phyloP scores from a whole-genome alignment of 2,797 vertebrate species.

The Molossus molossus region DNA sequence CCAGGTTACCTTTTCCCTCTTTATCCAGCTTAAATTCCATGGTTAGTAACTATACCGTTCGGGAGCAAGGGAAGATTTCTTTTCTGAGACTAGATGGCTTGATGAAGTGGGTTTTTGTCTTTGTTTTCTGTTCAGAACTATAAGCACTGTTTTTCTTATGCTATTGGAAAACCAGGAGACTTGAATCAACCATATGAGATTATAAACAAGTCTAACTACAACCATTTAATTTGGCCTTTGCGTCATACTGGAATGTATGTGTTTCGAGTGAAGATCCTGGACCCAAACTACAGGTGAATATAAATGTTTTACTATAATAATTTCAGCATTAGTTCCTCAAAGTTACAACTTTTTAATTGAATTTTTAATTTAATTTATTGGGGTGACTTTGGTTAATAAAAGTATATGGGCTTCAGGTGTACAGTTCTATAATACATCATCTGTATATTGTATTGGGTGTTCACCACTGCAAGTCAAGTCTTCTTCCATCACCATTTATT shows the following conservation, averaged over 20 bases:
- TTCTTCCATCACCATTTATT: neutral
- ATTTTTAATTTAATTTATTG: conserved; percentile 13
- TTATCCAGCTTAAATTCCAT: neutral
- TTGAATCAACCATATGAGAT: conserved; percentile 83
- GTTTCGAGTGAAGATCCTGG: conserved; percentile 84
- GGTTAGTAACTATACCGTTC: neutral
- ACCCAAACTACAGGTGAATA: conserved; percentile 86
- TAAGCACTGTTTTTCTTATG: conserved; percentile 80
- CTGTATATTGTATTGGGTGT: neutral
- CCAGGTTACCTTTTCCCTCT: neutral
- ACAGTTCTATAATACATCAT: neutral
- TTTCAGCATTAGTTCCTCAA: conserved; percentile 3
- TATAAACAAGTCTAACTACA: conserved; percentile 81
- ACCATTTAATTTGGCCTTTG: conserved; percentile 77
- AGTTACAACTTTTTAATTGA: neutral
- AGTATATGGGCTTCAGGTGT: neutral
- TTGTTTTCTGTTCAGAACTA: conserved; percentile 85
- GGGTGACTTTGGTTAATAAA: neutral
- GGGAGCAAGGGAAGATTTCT: neutral
- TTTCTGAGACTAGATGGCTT: neutral
- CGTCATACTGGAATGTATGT: conserved; percentile 77
- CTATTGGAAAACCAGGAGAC: conserved; percentile 73
- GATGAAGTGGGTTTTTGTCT: conserved; percentile 17
- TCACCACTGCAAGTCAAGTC: neutral
- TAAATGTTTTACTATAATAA: neutral